Evolutionary conservation across 2,888 invertebrate species (phyloP).

Genomic region (Eilema griseolum): DNA sequence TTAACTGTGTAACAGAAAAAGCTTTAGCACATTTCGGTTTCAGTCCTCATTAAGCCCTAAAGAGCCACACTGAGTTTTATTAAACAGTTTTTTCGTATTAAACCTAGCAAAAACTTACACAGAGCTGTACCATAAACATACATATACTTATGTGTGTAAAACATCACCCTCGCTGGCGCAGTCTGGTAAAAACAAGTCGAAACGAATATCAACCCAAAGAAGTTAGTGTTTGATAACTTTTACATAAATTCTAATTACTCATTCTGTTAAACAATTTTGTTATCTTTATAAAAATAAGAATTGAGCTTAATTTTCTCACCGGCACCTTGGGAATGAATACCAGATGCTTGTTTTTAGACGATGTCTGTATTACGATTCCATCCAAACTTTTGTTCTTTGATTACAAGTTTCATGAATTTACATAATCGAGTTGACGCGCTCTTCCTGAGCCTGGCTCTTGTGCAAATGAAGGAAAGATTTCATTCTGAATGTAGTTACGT

Average conservation of each 20-base stretch:
- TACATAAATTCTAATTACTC: background rate
- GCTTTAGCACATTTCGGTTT: too few relatives aligned
- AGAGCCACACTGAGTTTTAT: too few relatives aligned
- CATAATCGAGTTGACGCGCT: conserved; percentile 51
- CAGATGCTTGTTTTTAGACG: conserved; percentile 30
- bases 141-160: too few relatives aligned
- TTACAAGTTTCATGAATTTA: conserved; percentile 51
- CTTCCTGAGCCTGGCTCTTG: conserved; percentile 21
- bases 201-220: background rate
- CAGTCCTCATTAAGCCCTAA: too few relatives aligned
- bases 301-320: conserved; percentile 4
- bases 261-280: conserved; percentile 1
- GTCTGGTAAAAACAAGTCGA: background rate
- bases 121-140: too few relatives aligned
- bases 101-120: too few relatives aligned
- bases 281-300: conserved; percentile 5
- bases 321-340: conserved; percentile 15
- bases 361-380: conserved; percentile 37
- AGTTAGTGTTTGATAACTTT: background rate
- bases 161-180: too few relatives aligned
- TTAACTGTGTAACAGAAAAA: too few relatives aligned
- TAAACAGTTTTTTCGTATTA: too few relatives aligned
- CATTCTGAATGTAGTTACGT: conserved; percentile 38
- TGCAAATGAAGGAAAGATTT: conserved; percentile 43
- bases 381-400: conserved; percentile 53